Base-by-base conservation (phyloP, 2,888 invertebrate species). In the Chrysodeixis includens region DNA sequence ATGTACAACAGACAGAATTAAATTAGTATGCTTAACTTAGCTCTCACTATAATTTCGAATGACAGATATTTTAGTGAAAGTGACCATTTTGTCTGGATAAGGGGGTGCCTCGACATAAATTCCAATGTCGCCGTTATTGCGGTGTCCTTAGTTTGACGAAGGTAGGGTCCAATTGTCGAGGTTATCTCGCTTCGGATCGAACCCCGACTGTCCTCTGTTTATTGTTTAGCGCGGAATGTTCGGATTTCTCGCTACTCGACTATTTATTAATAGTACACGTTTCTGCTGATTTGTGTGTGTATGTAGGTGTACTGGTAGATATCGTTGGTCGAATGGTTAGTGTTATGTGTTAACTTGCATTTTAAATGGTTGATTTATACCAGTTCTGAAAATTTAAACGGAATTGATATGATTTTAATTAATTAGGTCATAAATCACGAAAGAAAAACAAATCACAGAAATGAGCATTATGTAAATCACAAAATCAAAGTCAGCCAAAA, bases 61-160 rank as follows among this genome's bases (percentile, higher is more conserved):
- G 92, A 88, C 91, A 91, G 90, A 90, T 91, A 87, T 88, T 92
- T 88, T 86, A 88, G 84, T 88, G 78, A 84, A 89, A 90, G 89
- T 90, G 90, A 91, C 89, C 89, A 88, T 90, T 91, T 89, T 82
- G 83, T 83, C 77, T 78, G 85, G 86, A 87, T 86, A 86, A 88
- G 86, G 86, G 88, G 87, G 84, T 71, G 81, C 76, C 88, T 89
- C 87, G 91, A 92, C 92, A 92, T 91, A 91, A 93, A 92, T 92
- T 92, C 91, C 89, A 71, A 86, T 86, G 90, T 85, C 86, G 82
- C 88, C 89, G 86, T 91, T 92, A 93, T 91, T 92, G 90, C 86
- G 89, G 88, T 83, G 87, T 88, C 87, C 88, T 90, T 86, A 87
- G 84, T 91, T 92, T 93, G 93, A 93, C 92, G 92, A 93, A 93